Conservation (phyloP, 2,797 vertebrate species). For the Otus scops region DNA sequence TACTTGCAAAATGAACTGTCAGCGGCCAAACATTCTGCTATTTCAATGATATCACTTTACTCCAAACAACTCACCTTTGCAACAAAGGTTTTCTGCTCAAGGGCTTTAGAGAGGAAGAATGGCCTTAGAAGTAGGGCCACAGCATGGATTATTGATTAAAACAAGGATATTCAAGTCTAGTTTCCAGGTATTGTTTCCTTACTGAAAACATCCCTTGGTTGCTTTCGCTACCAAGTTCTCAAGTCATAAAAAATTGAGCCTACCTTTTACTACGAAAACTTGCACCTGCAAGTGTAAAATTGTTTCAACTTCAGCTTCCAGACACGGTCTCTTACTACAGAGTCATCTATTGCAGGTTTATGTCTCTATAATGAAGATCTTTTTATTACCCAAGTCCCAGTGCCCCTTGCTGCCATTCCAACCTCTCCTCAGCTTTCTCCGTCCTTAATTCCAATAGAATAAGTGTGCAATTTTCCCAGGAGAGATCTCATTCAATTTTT, state of each 20-base stretch:
- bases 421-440: not conserved
- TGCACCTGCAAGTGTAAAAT: not conserved
- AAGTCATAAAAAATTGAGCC: not conserved
- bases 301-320: not conserved
- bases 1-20: slow-evolving; percentile 30
- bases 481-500: too few relatives aligned
- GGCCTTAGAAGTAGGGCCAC: not conserved
- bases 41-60: not conserved
- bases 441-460: not conserved
- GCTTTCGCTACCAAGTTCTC: not conserved
- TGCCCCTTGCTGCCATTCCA: not conserved
- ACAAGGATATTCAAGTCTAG: not conserved
- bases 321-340: accelerated
- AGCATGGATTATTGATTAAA: not conserved
- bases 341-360: not conserved
- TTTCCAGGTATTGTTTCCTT: not conserved
- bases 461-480: not conserved
- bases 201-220: not conserved
- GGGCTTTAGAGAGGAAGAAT: not conserved
- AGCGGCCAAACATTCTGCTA: not conserved
- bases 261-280: not conserved
- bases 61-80: not conserved
- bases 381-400: not conserved
- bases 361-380: accelerated
- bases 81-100: not conserved